Evolutionary conservation across 2,797 vertebrate species (phyloP), one percentile per base, ranked within the genome.

Genomic region (Emys orbicularis): DNA sequence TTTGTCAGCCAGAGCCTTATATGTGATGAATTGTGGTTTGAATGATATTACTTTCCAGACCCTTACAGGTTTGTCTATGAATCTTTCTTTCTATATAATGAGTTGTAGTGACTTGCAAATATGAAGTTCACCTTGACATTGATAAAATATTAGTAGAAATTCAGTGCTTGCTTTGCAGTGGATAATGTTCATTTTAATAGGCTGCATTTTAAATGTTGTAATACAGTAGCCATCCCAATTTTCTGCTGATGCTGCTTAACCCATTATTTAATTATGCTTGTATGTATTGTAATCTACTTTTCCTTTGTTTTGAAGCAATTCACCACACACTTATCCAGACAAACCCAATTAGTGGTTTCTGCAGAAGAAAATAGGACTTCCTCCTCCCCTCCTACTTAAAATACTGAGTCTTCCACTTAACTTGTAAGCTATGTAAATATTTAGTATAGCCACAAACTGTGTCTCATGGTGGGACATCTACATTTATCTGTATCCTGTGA

Each of bases 91-190:
- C 72, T 2, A 65, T 93, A 21, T 86, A 81, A 89, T 92, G 90
- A 29, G 76, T 19, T 87, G 77, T 41, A 56, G 4, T 92, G 87
- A 31, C 65, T 59, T 90, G 82, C 44, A 81, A 25, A 87, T 88
- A 16, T 56, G 44, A 68, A 10, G 3, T 91, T 96, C 29, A 90
- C 72, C 84, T 94, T 90, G 92, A 83, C 84, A 44, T 25, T 61
- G 93, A 87, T 83, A 83, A 91, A 87, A 81, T 72, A 92, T 90
- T 61, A 56, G 56, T 23, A 88, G 86, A 93, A 57, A 82, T 84
- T 27, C 44, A 74, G 56, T 12, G 1, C 44, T 77, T 41, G 11
- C 59, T 90, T 53, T 81, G 37, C 53, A 29, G 81, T 18, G 82
- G 61, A 56, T 54, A 84, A 37, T 89, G 79, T 47, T n/a, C 2